Conservation (phyloP, 2,888 invertebrate genomes). For the Sisyra nigra region DNA sequence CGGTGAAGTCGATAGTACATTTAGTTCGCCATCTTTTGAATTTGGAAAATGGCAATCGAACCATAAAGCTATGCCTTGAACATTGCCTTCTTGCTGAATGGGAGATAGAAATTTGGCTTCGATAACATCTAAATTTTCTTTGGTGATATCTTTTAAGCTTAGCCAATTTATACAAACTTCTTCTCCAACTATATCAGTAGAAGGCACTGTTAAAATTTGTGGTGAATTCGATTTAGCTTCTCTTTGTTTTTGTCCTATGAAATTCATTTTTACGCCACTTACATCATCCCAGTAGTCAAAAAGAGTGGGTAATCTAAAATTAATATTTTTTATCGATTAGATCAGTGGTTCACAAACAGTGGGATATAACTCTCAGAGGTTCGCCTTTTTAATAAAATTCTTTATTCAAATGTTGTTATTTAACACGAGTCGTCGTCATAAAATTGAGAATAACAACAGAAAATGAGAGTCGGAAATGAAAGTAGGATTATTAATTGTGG, state of each 20-base stretch:
- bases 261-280: conserved; percentile 63
- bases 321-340: no score
- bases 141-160: conserved; percentile 43
- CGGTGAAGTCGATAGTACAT: conserved; percentile 40
- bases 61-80: conserved; percentile 69
- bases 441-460: no score
- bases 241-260: conserved; percentile 45
- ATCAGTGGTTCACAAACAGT: no score
- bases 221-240: conserved; percentile 45
- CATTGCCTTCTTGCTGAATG: conserved; percentile 38
- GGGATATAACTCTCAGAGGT: no score
- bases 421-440: no score
- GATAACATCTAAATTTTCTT: conserved; percentile 41
- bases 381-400: no score
- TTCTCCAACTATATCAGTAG: conserved; percentile 43
- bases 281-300: conserved; percentile 64
- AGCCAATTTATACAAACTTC: conserved; percentile 50
- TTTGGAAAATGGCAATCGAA: conserved; percentile 60
- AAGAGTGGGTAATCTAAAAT: conserved; percentile 40
- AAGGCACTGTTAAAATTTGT: conserved; percentile 37
- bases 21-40: conserved; percentile 21
- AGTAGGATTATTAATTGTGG: background rate
- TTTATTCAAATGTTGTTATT: no score
- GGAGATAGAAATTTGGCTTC: conserved; percentile 43
- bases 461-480: no score